Evolutionary conservation across 2,113 vertebrate genomes (phyloP).

Genomic region (Mobula hypostoma): DNA sequence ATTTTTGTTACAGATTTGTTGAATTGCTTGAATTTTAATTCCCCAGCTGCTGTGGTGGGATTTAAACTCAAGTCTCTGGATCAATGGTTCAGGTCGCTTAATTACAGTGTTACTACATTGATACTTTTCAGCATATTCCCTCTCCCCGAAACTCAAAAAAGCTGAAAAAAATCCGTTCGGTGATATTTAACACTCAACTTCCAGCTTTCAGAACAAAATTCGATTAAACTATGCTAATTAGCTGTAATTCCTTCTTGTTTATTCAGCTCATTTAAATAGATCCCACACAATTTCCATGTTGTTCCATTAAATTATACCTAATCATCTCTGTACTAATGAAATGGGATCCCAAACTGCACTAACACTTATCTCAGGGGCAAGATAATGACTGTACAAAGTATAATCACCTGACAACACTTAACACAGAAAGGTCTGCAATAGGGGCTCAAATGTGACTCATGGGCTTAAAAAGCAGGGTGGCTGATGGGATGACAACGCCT

Average conservation of each 20-base stretch:
- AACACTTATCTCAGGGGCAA: neutral
- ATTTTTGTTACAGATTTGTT: no score
- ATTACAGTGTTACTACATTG: no score
- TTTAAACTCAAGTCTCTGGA: no score
- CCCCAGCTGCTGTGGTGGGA: no score
- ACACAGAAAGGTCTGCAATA: neutral
- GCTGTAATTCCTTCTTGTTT: neutral
- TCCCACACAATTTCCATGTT: neutral
- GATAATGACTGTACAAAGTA: neutral
- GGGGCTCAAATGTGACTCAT: neutral
- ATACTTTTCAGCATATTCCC: neutral
- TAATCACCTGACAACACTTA: neutral
- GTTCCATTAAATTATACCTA: neutral
- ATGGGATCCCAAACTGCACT: constrained; percentile 4
- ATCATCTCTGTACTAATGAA: neutral
- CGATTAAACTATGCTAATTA: constrained; percentile 14
- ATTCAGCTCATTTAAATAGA: constrained; percentile 20
- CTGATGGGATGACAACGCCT: neutral
- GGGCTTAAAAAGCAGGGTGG: neutral
- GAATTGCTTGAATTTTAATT: no score
- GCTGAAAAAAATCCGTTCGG: neutral
- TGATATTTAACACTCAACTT: neutral
- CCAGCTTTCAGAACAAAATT: constrained; percentile 1
- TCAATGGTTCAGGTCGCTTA: no score
- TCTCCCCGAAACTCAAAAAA: neutral